Evolutionary conservation across 2,888 invertebrate genomes (phyloP).

Genomic region (Callimorpha dominula): DNA sequence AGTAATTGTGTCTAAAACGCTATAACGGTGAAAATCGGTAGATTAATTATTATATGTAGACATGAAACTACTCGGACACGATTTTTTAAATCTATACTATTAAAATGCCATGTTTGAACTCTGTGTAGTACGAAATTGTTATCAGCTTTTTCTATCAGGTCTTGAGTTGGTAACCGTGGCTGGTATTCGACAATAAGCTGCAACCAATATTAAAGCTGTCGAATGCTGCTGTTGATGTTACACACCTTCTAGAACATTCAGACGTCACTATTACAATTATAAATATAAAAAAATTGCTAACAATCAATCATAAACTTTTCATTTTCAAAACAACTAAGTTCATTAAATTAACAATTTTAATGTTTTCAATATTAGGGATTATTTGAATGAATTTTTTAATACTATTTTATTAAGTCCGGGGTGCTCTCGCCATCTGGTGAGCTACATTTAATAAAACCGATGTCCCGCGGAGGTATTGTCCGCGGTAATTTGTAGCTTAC

Average conservation of each 20-base stretch:
- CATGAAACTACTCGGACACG: too few species aligned
- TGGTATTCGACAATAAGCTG: not conserved
- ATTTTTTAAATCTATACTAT: too few species aligned
- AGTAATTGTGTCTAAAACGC: too few species aligned
- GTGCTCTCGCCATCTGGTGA: constrained; percentile 76
- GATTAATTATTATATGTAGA: too few species aligned
- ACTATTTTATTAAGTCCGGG: constrained; percentile 55
- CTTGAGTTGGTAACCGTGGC: not conserved
- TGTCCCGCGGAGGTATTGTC: constrained; percentile 83
- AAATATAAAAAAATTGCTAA: not conserved
- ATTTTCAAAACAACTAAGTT: not conserved
- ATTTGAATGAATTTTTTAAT: constrained; percentile 63
- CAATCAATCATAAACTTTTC: too few species aligned
- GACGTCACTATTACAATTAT: too few species aligned
- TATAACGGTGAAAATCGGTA: too few species aligned
- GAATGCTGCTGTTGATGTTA: not conserved
- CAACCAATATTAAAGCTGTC: not conserved
- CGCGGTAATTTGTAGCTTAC: constrained; percentile 83
- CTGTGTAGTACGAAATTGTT: too few species aligned
- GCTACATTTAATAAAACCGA: constrained; percentile 73
- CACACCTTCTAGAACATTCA: not conserved
- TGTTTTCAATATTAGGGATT: constrained; percentile 49
- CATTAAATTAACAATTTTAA: constrained; percentile 28
- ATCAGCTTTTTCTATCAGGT: too few species aligned
- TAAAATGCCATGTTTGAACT: too few species aligned